Evolutionary conservation across 2,888 invertebrate species (phyloP).

Genomic region (Gerris lacustris): DNA sequence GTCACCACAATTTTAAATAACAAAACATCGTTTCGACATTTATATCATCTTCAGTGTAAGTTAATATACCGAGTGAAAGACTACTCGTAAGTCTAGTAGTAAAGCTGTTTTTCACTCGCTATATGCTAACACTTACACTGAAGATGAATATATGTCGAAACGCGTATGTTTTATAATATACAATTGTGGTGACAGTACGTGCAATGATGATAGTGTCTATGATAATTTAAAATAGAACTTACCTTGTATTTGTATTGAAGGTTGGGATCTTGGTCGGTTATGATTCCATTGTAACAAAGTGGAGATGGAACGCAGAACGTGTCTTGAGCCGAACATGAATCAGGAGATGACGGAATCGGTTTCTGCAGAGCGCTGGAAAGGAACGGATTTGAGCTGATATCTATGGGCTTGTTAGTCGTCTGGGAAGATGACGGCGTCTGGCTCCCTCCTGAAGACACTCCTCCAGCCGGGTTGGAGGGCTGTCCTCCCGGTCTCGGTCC

Average conservation of each 20-base stretch:
- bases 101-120: no score
- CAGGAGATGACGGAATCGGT: neutral
- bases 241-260: constrained; percentile 4
- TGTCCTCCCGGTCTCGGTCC: neutral
- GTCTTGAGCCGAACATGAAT: constrained; percentile 5
- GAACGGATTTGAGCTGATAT: constrained; percentile 10
- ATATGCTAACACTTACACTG: no score
- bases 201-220: no score
- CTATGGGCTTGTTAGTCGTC: neutral
- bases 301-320: constrained; percentile 18
- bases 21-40: no score
- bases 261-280: constrained; percentile 8
- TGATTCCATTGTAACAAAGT: constrained; percentile 18
- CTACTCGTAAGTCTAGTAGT: no score
- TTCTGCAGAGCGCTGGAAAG: neutral
- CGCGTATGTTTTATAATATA: no score
- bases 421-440: neutral
- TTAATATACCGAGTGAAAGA: no score
- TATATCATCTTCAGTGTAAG: no score
- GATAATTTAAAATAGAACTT: neutral
- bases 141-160: no score
- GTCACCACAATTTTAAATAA: no score
- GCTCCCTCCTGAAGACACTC: neutral
- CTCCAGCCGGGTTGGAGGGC: neutral
- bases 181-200: no score